Evolutionary conservation across 2,888 invertebrate genomes (phyloP), one percentile per base, ranked within the genome.

Genomic region (Micropterix aruncella): DNA sequence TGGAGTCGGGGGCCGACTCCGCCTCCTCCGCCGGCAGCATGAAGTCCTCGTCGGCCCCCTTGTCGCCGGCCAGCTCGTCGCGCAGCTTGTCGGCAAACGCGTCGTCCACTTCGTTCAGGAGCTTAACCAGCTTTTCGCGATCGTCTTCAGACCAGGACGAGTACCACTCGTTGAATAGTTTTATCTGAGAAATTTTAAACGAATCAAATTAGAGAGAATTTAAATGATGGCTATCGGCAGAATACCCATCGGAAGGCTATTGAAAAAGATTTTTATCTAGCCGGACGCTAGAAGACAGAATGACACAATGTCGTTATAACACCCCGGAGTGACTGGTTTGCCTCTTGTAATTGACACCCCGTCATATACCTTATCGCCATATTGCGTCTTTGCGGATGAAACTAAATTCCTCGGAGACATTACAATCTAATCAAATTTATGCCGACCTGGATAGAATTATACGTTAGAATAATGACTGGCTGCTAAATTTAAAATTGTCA

Each of bases 151-250:
- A 74, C 90, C 90, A 90, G 53, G 79, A 79, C 14, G 79, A 75
- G 54, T 80, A 82, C 90, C 90, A 90, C 62, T 89, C 85, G 54
- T 80, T 80, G 56, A 89, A 89, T 38, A 90, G 62, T 64, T 90
- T 89, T 41, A 83, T 77, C 83, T 83, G 60, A 49, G 27, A 7
- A 27, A 27, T 27, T n/a, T n/a, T n/a, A n/a, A n/a, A n/a, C n/a
- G n/a, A n/a, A n/a, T n/a, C n/a, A n/a, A n/a, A n/a, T n/a, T n/a
- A n/a, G n/a, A n/a, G n/a, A n/a, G n/a, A n/a, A n/a, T n/a, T n/a
- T n/a, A n/a, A n/a, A n/a, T n/a, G n/a, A n/a, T n/a, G n/a, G n/a
- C n/a, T n/a, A n/a, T n/a, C n/a, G n/a, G n/a, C n/a, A n/a, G n/a
- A n/a, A n/a, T n/a, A n/a, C n/a, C n/a, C n/a, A n/a, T n/a, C n/a